Percentiles rank a stretch among this genome's conserved stretches.
Evolutionary conservation across 2,888 invertebrate species (phyloP).

Genomic region (Melolontha melolontha): DNA sequence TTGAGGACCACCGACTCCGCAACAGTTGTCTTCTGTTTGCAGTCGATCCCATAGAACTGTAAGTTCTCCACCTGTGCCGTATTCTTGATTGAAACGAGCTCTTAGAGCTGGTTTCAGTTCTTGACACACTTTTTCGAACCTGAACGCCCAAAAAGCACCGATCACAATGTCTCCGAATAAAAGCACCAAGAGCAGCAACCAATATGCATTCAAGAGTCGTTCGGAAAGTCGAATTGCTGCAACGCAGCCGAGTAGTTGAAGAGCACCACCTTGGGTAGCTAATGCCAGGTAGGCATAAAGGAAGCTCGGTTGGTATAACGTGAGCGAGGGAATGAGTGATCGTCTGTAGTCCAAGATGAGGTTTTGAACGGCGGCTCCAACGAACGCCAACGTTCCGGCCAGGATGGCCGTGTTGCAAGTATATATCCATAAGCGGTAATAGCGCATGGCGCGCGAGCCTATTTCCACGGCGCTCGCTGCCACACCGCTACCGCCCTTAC

Average conservation of each 20-base stretch:
- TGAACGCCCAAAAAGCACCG: conserved; percentile 87
- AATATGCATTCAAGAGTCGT: conserved; percentile 84
- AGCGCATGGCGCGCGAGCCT: conserved; percentile 73
- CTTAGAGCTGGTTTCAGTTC: conserved; percentile 76
- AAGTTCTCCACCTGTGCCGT: conserved; percentile 79
- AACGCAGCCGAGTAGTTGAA: conserved; percentile 83
- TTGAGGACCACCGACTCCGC: conserved; percentile 72
- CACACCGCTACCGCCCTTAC: conserved; percentile 65
- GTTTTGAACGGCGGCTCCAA: conserved; percentile 80
- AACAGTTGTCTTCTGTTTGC: conserved; percentile 81
- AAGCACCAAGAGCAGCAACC: conserved; percentile 82
- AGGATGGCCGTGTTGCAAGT: conserved; percentile 90
- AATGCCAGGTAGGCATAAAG: conserved; percentile 87
- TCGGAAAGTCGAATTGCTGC: conserved; percentile 86
- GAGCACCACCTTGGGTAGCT: conserved; percentile 75
- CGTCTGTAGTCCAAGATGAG: conserved; percentile 78
- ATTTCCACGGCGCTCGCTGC: conserved; percentile 67
- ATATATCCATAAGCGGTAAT: conserved; percentile 93
- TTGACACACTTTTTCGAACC: conserved; percentile 79
- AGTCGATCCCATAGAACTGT: conserved; percentile 83
- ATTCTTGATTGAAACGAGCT: conserved; percentile 73
- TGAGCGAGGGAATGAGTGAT: conserved; percentile 78
- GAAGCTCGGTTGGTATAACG: conserved; percentile 83
- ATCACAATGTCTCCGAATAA: conserved; percentile 87
- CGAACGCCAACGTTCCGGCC: conserved; percentile 84